Evolutionary conservation across 2,113 vertebrate species (phyloP), one percentile per base, ranked within the genome.

Genomic region (Ceratotherium simum): DNA sequence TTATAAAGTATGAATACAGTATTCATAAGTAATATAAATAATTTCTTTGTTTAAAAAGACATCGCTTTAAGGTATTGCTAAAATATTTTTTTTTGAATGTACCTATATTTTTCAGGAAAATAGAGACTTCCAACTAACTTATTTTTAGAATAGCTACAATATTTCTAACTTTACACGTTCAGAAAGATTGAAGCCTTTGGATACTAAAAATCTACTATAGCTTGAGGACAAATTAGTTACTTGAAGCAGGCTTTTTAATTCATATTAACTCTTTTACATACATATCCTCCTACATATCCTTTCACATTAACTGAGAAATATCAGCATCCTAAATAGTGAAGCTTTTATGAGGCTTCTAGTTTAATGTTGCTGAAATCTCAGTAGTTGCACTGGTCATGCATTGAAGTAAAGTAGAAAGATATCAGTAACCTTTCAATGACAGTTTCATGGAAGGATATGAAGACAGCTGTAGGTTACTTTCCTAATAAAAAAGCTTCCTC

Each of bases 321-420:
- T 67, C 81, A 96, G 10, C 17, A 94, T 98, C 96, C 80, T 95
- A 94, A 93, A 82, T 65, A 98, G 83, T 97, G 97, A 72, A 92
- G 31, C 18, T 97, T 98, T 96, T 97, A 96, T 95, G 81, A 92
- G 67, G 70, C 51, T 92, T 90, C 78, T 97, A 96, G 98, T 97
- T 98, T 97, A 91, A 97, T 87, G 46, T 95, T 97, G 85, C 75
- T 73, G 11, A 96, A 91, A 92, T 18, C 78, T n/a, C 70, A 96
- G 75, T 88, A 54, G 75, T 64, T 97, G 78, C 42, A 72, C 56
- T 96, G 94, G 72, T 93, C 83, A 94, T 64, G 75, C 17, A 78
- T 76, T 81, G 83, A 96, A 98, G 97, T 97, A 97, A 98, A 98
- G 33, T 92, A 97, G 92, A 97, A 98, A 98, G 62, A 95, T 97